Evolutionary conservation across 2,113 vertebrate species (phyloP), one percentile per base, ranked within the genome.

Genomic region (Myiagra hebetior): DNA sequence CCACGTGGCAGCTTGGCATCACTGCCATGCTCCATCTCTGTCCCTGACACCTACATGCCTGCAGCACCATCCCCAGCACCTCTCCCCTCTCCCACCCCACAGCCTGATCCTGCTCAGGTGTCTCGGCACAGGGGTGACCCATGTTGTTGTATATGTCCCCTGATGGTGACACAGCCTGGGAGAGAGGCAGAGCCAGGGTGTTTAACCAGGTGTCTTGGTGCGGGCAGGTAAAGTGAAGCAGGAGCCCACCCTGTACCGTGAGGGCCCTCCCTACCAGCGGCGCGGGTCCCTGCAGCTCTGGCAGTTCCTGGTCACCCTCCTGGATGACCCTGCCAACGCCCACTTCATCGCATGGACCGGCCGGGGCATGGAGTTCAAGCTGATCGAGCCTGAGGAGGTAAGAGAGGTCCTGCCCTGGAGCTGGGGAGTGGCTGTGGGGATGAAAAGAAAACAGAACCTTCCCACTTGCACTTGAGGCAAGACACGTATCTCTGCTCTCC

Each of bases 271-370:
- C 10, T 99, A 99, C 96, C 99, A 99, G 97, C 98, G 99, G 13
- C 98, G 99, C 0, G 99, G 99, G 62, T 99, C 99, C 46, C 98
- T 99, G 91, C 99, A 99, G 98, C 99, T 99, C 75, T 99, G 99
- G 99, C 99, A 99, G 98, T 99, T 99, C 97, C 98, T 99, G 27
- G 99, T 99, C 79, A 99, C 99, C 1, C 98, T 99, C 41, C 98
- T 99, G 46, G 99, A 99, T 4, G 99, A 99, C 95, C 99, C 99
- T 1, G 98, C 99, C 83, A 99, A 99, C 0, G 98, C 99, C 8
- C 99, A 99, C 96, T 99, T 99, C 98, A 99, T 99, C 6, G 99
- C 99, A 52, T 99, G 99, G 99, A 99, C 99, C 0, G 99, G 99
- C 42, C 98, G 99, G 10, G 99, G 99, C 96, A 99, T 99, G 99